Base-by-base conservation (phyloP, 2,113 vertebrate species). In the Symphodus melops region DNA sequence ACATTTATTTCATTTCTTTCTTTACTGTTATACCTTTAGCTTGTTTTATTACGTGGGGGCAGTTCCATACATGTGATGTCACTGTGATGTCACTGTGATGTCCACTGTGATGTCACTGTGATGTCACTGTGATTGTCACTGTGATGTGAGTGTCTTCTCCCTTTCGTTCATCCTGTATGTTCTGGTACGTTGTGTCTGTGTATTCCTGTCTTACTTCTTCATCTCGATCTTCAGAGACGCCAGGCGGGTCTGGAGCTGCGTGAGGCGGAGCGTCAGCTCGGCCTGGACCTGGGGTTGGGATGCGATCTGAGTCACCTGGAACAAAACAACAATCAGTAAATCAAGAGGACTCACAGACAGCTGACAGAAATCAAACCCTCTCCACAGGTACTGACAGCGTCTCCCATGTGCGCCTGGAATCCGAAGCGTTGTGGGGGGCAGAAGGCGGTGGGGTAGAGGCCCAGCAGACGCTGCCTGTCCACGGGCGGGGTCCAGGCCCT, bases 391-490 rank as follows among this genome's bases (percentile, higher is more conserved):
- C 95, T 94, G 61, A 99, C 97, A 94, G 97, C 90, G 91, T 99
- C 97, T 19, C 97, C 98, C 96, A 99, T 98, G 88, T 99, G 98
- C 71, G 97, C 93, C 62, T 99, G 98, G 91, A 98, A 99, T 81
- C 95, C 94, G 91, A 99, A 99, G 88, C 96, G 97, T 81, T 96
- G 88, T 1, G 98, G 97, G 25, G 97, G 98, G 57, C 97, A 99
- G 93, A 99, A 99, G 0, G 97, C 96, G 0, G 95, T 95, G 56
- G 97, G 97, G 88, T 96, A 99, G 92, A 98, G 97, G 88, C 98
- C 98, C 96, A 99, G 96, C 84, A 99, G 97, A 37, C 97, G 96
- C 90, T 99, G 98, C 53, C 98, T 94, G 91, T 99, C 98, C 98
- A 8, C 95, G 97, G 81, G 97, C 94, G 3, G 98, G 97, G 86